These are phyloP conservation scores for Bombylius discolor DNA, from an alignment of 2,888 invertebrate genomes.

Conservation along the genomic window DNA sequence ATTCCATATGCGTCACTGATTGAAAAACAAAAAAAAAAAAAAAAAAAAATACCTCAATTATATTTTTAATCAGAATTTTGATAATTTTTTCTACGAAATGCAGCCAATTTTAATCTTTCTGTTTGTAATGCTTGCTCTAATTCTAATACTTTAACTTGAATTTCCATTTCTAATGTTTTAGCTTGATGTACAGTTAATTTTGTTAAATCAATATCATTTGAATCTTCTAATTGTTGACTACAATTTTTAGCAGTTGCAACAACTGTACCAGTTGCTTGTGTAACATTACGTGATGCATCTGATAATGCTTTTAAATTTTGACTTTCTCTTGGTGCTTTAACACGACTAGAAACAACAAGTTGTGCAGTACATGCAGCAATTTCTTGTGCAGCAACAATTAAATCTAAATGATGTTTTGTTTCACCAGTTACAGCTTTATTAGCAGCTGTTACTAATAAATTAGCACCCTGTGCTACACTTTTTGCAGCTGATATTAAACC, in stretches of 20 bases:
- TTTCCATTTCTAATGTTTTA: constrained; percentile 93
- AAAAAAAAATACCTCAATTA: neutral
- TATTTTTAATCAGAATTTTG: constrained; percentile 26
- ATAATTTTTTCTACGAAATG: constrained; percentile 85
- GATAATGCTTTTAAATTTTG: constrained; percentile 66
- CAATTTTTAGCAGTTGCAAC: constrained; percentile 90
- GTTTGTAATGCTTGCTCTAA: constrained; percentile 81
- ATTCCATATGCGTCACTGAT: neutral
- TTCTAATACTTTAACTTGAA: constrained; percentile 87
- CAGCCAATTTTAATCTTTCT: constrained; percentile 72
- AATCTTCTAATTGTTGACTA: constrained; percentile 71
- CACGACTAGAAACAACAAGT: constrained; percentile 90
- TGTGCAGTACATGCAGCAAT: constrained; percentile 94
- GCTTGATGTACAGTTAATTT: constrained; percentile 85
- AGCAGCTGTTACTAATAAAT: constrained; percentile 79
- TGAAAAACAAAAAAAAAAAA: too few relatives aligned
- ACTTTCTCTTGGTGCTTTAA: constrained; percentile 82
- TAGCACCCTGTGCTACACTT: constrained; percentile 91
- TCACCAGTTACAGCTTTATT: constrained; percentile 78
- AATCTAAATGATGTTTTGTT: constrained; percentile 57
- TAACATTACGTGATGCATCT: constrained; percentile 76
- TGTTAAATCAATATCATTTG: constrained; percentile 81
- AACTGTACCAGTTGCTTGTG: constrained; percentile 80
- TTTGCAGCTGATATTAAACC: constrained; percentile 97
- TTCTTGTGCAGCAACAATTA: constrained; percentile 93